Evolutionary conservation across 2,797 vertebrate species (phyloP).

Genomic region (Spatula clypeata): DNA sequence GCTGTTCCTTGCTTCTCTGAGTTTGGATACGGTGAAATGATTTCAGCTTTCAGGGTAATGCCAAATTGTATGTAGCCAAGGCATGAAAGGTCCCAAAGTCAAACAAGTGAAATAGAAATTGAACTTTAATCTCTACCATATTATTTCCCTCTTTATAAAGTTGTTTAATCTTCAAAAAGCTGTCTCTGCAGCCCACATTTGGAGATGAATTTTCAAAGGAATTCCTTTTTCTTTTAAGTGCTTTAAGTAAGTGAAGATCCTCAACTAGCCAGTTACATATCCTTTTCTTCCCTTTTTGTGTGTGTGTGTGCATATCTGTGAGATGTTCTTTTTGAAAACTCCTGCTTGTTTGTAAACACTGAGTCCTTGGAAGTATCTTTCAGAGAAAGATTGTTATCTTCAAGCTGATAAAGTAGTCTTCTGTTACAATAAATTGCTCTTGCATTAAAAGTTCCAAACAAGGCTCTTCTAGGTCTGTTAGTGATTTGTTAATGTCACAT

Average conservation of each 20-base stretch:
- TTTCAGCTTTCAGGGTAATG: background rate
- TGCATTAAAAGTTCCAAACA: conserved; percentile 10
- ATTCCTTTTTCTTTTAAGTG: background rate
- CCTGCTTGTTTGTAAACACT: conserved; percentile 20
- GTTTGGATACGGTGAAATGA: background rate
- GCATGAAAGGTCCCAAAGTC: background rate
- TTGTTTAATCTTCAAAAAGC: conserved; percentile 43
- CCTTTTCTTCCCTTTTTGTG: background rate
- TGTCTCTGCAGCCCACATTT: background rate
- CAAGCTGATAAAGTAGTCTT: conserved; percentile 21
- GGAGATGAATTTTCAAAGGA: conserved; percentile 34
- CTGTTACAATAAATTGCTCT: conserved; percentile 2
- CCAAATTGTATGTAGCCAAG: background rate
- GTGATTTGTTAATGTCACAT: conserved; percentile 20
- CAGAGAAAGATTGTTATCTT: conserved; percentile 13
- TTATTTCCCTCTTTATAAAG: background rate
- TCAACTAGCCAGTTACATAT: background rate
- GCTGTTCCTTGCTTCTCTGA: background rate
- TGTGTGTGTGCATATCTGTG: background rate
- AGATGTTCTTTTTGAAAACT: background rate
- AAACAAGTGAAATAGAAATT: conserved; percentile 12
- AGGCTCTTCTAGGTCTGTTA: conserved; percentile 13
- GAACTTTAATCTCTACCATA: background rate
- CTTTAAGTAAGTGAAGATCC: conserved; percentile 2
- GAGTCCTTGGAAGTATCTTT: conserved; percentile 28